phyloP scores from a whole-genome alignment of 2,797 vertebrate genomes.

The Chloroceryle amazona region DNA sequence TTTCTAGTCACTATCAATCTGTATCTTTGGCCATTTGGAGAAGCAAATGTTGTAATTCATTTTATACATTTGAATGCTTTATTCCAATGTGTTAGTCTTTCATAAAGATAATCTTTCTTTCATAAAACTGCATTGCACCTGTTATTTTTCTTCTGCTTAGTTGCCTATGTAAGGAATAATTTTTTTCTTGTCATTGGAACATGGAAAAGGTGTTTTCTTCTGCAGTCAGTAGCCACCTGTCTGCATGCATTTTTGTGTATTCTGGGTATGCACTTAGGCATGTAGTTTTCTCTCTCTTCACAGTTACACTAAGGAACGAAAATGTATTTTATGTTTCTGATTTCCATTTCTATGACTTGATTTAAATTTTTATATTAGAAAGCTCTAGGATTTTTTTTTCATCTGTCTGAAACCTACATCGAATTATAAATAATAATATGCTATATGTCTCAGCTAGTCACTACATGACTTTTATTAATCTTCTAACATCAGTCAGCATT shows the following conservation, averaged over 20 bases:
- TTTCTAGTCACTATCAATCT: background rate
- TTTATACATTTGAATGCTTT: background rate
- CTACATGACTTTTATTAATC: background rate
- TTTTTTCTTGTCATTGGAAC: background rate
- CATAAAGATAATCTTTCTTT: background rate
- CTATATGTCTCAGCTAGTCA: background rate
- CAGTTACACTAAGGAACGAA: background rate
- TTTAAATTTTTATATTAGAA: background rate
- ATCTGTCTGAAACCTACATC: background rate
- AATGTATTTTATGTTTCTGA: background rate
- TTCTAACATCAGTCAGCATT: background rate
- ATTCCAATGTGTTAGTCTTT: background rate
- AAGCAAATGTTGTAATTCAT: background rate
- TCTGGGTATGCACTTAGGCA: background rate
- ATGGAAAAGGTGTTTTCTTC: background rate
- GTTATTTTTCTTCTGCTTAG: background rate
- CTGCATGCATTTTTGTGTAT: background rate
- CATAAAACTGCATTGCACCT: background rate
- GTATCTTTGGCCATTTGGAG: background rate
- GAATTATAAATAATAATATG: background rate
- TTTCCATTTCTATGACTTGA: background rate
- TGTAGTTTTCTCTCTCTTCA: background rate
- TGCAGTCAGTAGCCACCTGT: background rate
- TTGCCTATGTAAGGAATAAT: background rate
- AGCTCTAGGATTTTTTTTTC: background rate